These are phyloP conservation scores for Ischnus inquisitorius DNA, from an alignment of 2,888 invertebrate genomes.

Conservation along the genomic window DNA sequence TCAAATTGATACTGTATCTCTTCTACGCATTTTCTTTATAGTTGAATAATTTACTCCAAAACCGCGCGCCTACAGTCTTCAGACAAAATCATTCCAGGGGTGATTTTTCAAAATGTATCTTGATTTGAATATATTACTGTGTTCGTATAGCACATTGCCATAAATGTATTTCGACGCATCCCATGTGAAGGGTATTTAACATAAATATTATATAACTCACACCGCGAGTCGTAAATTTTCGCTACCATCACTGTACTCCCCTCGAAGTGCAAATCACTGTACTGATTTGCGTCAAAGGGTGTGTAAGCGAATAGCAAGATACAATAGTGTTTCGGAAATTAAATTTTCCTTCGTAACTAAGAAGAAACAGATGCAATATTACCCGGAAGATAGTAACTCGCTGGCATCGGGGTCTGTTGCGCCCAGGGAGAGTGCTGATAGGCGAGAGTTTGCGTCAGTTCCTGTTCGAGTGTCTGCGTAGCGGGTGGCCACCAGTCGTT, in stretches of 20 bases:
- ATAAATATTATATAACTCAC: too few species aligned
- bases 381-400: conserved; percentile 77
- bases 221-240: too few species aligned
- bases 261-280: conserved; percentile 8
- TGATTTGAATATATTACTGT: too few species aligned
- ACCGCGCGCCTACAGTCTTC: too few species aligned
- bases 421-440: conserved; percentile 65
- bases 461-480: conserved; percentile 51
- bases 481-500: conserved; percentile 72
- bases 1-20: too few species aligned
- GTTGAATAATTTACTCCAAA: too few species aligned
- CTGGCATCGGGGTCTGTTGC: conserved; percentile 69
- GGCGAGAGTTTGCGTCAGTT: conserved; percentile 62
- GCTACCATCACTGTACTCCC: not conserved
- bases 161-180: too few species aligned
- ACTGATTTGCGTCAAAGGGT: not conserved
- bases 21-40: too few species aligned
- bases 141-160: too few species aligned
- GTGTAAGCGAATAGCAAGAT: not conserved
- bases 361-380: conserved; percentile 52
- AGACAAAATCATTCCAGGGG: too few species aligned
- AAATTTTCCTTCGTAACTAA: conserved; percentile 18
- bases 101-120: too few species aligned
- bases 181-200: too few species aligned
- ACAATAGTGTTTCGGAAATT: conserved; percentile 21